Evolutionary conservation across 1,140 invertebrate species (phyloP).

Genomic region (Aethina tumida): DNA sequence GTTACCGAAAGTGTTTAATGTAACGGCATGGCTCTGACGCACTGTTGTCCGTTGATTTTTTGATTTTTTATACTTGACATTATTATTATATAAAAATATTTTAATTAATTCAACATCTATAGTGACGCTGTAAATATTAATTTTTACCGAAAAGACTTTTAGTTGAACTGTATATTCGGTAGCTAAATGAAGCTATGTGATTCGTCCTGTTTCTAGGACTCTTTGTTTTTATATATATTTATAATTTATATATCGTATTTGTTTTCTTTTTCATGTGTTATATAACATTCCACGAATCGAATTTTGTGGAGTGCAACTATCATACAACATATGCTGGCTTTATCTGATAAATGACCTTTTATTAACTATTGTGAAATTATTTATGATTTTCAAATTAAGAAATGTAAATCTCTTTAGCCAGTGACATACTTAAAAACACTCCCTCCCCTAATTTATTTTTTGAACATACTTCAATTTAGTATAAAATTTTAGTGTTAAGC

Average conservation of each 20-base stretch:
- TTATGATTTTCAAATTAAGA: too few relatives aligned
- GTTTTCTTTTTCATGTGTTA: slow-evolving; percentile 35
- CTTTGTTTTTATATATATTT: slow-evolving; percentile 34
- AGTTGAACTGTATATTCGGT: slow-evolving; percentile 30
- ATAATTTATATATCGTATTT: slow-evolving; percentile 35
- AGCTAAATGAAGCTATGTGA: slow-evolving; percentile 36
- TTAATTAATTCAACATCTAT: slow-evolving; percentile 8
- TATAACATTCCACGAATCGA: slow-evolving; percentile 29
- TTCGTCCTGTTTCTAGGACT: slow-evolving; percentile 13
- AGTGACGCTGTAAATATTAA: slow-evolving; percentile 25
- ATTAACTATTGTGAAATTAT: too few relatives aligned
- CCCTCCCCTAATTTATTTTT: slow-evolving; percentile 33
- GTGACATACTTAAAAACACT: slow-evolving; percentile 33
- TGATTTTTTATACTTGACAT: slow-evolving; percentile 17
- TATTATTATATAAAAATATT: slow-evolving; percentile 12
- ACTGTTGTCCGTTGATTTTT: slow-evolving; percentile 29
- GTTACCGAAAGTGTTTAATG: slow-evolving; percentile 28
- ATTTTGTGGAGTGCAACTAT: slow-evolving; percentile 30
- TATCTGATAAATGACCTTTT: too few relatives aligned
- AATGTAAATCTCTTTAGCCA: slow-evolving; percentile 33
- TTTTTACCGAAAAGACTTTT: slow-evolving; percentile 29
- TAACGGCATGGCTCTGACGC: slow-evolving; percentile 29
- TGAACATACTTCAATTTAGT: slow-evolving; percentile 30
- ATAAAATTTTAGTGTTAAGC: slow-evolving; percentile 32
- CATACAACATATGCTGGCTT: slow-evolving; percentile 16